Evolutionary conservation across 1,140 invertebrate genomes (phyloP), one percentile per base, ranked within the genome.

Genomic region (Mactra quadrangularis): DNA sequence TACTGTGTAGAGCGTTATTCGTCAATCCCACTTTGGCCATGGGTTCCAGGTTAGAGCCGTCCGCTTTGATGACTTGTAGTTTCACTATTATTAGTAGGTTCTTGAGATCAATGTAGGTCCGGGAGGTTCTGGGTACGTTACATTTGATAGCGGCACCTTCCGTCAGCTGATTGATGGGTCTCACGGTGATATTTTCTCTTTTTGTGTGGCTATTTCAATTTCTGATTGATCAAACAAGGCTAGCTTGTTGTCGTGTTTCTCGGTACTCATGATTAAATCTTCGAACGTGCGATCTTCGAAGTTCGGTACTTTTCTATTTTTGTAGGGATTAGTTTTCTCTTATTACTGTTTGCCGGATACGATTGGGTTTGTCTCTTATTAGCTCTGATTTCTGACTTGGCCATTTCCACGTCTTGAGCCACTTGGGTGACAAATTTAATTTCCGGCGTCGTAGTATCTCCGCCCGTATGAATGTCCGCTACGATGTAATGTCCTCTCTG

Each of bases 91-190:
- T 41, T 29, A 25, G 50, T 25, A 35, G 11, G 27, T 72, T 52
- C 19, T 52, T 55, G 22, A 72, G 50, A 59, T 75, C 71, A 11
- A 75, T 41, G 27, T 38, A 75, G 11, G 52, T 59, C 71, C 19
- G 4, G 2, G 52, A 57, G 7, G 71, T 75, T 25, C 52, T n/a
- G 19, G 55, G 38, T 33, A 72, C 31, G 45, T 72, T 72, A 27
- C 50, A 72, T 72, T 50, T 45, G n/a, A 68, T 68, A 25, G 64
- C 64, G 41, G 64, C 64, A 11, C 64, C 68, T 53, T 72, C 50
- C 22, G 50, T 52, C 3, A 72, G 68, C 19, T 53, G 68, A 72
- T 72, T 52, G 27, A 72, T 53, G 19, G 68, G 68, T 72, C 68
- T 72, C 15, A 53, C 22, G 45, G 68, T 27, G 33, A 72, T 52